Evolutionary conservation across 2,888 invertebrate species (phyloP), one percentile per base, ranked within the genome.

Genomic region (Drosophila stalkeri): DNA sequence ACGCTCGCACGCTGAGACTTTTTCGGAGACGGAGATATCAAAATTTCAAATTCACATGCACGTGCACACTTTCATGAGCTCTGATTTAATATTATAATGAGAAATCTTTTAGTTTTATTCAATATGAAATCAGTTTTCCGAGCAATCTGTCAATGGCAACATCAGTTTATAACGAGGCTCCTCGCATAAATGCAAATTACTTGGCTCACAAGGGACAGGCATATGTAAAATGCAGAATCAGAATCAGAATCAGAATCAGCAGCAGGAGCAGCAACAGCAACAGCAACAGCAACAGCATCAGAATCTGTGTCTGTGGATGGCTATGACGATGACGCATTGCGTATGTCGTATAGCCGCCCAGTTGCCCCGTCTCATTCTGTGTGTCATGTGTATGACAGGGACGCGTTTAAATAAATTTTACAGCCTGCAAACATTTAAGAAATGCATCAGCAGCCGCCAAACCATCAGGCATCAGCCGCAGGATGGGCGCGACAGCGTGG

Each of bases 371-470:
- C 56, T 57, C 76, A 33, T 20, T 66, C 23, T 68, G 75, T 57
- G 72, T 72, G 79, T 82, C 81, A 85, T 85, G 81, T 74, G 86
- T 76, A 77, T 88, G 83, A 80, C 86, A 88, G 75, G 56, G 61
- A 41, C 80, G 78, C 80, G 86, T 72, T 86, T 86, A 86, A 88
- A 86, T 86, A 86, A 86, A 88, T 88, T 86, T 69, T 80, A 76
- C 76, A 66, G 78, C 69, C 66, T 56, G 79, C 77, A 80, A 75
- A 63, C 81, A 88, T 86, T 88, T 88, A 86, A 86, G 86, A 85
- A 86, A 85, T 77, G 79, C 86, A 80, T 79, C 80, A 75, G 67
- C 64, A 60, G 69, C 64, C 55, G 59, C 55, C 70, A 57, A n/a
- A 12, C 52, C 56, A 70, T 81, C 39, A 33, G 33, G 33, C 33